phyloP scores from a whole-genome alignment of 1,140 invertebrate species.

The Campoletis sonorensis region DNA sequence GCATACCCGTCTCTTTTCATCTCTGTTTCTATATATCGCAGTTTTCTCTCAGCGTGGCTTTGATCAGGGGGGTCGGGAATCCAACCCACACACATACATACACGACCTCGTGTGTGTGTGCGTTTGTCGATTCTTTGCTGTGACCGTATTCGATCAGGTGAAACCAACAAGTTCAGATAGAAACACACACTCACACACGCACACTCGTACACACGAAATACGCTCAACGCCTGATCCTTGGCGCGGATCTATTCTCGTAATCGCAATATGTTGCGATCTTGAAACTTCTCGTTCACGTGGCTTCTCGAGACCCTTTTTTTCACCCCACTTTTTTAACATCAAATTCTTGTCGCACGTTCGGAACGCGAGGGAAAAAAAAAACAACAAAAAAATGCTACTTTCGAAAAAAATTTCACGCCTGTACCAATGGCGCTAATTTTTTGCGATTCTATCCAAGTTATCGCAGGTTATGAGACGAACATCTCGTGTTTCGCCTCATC shows the following conservation, averaged over 20 bases:
- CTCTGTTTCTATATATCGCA: conserved; percentile 26
- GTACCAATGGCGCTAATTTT: too few relatives aligned
- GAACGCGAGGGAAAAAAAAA: background rate
- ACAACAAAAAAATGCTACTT: background rate
- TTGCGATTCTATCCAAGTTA: too few relatives aligned
- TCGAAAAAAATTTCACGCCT: too few relatives aligned
- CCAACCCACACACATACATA: conserved; percentile 37
- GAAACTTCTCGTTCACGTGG: conserved; percentile 33
- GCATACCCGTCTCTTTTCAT: background rate
- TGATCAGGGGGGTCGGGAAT: conserved; percentile 52
- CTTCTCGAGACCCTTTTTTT: conserved; percentile 12
- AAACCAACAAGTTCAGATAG: conserved; percentile 36
- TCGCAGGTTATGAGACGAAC: too few relatives aligned
- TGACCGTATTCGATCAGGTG: conserved; percentile 45
- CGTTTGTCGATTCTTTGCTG: conserved; percentile 37
- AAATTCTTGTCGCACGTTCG: background rate
- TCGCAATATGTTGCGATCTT: conserved; percentile 36
- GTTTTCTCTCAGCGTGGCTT: conserved; percentile 49
- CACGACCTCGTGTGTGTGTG: conserved; percentile 38
- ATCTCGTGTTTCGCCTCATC: background rate
- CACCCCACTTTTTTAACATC: background rate
- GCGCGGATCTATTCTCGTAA: conserved; percentile 32
- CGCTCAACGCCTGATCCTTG: conserved; percentile 2
- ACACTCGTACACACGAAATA: background rate
- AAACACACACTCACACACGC: background rate